Base-by-base conservation (phyloP, 1,140 invertebrate species). In the Orius laevigatus region DNA sequence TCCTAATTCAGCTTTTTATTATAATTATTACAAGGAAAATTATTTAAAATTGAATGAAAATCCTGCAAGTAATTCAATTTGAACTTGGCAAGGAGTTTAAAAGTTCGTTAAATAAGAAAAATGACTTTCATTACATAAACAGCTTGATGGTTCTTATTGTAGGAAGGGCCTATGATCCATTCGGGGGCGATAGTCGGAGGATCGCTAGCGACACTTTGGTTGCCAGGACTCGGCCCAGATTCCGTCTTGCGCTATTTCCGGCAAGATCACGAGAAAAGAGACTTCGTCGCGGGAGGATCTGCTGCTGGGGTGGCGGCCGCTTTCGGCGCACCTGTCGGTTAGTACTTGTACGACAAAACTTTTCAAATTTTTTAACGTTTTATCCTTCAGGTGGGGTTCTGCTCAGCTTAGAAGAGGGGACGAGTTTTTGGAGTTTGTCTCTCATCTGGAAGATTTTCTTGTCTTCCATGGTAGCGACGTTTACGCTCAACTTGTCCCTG, bases 151-250 rank as follows among this genome's bases (percentile, higher is more conserved):
- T 25, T n/a, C 25, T 25, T 25, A 25, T 25, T 25, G 25, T 25
- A 94, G 84, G 95, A 98, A 85, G 94, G 94, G n/a, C 94, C 94
- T 12, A 97, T 98, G 93, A 98, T 98, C 58, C 95, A 98, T 68
- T 88, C 89, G 41, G 95, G 95, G 5, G 84, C 93, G 11, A 90
- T 96, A 2, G 82, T 98, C 1, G 95, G 91, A 9, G 94, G 94
- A 20, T 51, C 52, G 2, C 39, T 59, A 31, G 48, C 57, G 9
- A 60, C 55, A 0, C 43, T 56, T 5, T 34, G 47, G 40, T 12
- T 56, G 5, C 55, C 55, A 5, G 52, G 55, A 20, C 45, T 51
- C 10, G 50, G 55, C 18, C 43, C 55, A 6, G 39, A 56, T 41
- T 54, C 55, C 1, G 71, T 96, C 45, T 94, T 97, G 60, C 74